Percentiles rank a stretch among this genome's conserved stretches.
These are phyloP conservation scores for Tipula confusa DNA, from an alignment of 2,888 invertebrate genomes.

Conservation along the genomic window DNA sequence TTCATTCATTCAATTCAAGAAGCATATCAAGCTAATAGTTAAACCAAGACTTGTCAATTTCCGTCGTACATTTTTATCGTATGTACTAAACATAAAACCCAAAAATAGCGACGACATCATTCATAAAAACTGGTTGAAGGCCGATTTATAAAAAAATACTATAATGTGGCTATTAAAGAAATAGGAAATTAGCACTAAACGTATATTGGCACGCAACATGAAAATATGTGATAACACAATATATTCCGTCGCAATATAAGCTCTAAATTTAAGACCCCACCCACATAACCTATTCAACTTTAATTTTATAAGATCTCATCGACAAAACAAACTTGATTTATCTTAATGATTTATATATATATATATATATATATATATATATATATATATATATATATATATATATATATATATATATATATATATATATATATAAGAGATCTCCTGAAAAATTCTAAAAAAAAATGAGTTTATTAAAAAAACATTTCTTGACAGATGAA, in stretches of 20 bases:
- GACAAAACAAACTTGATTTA: not conserved
- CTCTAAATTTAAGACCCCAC: not conserved
- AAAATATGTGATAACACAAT: not conserved
- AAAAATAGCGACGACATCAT: not conserved
- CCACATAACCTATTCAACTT: slow-evolving; percentile 3
- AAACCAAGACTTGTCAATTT: too few relatives aligned
- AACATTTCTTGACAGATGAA: slow-evolving; percentile 4
- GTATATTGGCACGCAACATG: not conserved
- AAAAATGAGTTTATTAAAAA: not conserved
- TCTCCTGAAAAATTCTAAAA: not conserved
- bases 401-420: not conserved
- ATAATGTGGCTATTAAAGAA: not conserved
- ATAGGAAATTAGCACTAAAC: not conserved
- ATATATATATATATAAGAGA: not conserved
- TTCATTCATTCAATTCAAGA: too few relatives aligned
- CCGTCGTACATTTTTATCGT: too few relatives aligned
- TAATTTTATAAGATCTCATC: not conserved
- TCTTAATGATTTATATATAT: not conserved
- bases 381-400: not conserved
- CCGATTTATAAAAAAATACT: not conserved
- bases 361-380: not conserved
- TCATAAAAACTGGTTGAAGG: not conserved
- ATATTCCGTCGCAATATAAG: not conserved
- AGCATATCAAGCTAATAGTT: too few relatives aligned
- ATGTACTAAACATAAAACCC: not conserved